Evolutionary conservation across 2,888 invertebrate genomes (phyloP), one percentile per base, ranked within the genome.

Genomic region (Cataglyphis cursor): DNA sequence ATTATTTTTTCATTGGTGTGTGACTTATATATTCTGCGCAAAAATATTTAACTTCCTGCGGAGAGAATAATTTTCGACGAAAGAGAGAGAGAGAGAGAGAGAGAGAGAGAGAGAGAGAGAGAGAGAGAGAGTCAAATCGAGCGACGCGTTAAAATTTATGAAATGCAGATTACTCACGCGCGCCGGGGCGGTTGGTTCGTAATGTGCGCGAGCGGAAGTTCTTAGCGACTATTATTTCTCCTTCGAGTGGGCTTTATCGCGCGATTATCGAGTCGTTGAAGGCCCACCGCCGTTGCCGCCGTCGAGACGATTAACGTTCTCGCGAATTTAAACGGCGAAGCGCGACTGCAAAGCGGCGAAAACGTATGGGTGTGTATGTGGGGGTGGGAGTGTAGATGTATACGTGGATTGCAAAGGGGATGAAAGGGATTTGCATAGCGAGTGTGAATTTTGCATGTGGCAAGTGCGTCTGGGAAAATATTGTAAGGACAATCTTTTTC

Each of bases 211-310:
- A 62, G 76, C 82, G 61, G 61, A 78, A 78, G 78, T 72, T 78
- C 68, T 82, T 82, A 78, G 51, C 62, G 78, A 68, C 61, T 82
- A 76, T 82, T 82, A 78, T 80, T 80, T 80, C 78, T 80, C 59
- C 78, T 78, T 78, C 72, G 78, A 78, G 72, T 59, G 59, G 59
- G 24, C 31, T 78, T 78, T 78, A 78, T 72, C 78, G 44, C 73
- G 59, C 59, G 78, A 78, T 78, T 78, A 78, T 78, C 78, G 72
- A 72, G 59, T 78, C 72, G 72, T 59, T 78, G 78, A 78, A 78
- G 59, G 59, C 72, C 59, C 48, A 44, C 48, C 75, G 18, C 12
- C 24, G 62, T 3, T 28, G 59, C 6, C 28, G 31, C n/a, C 68
- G 72, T 54, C 54, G 76, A 68, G 44, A 72, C 59, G 72, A 80